phyloP scores from a whole-genome alignment of 1,140 invertebrate species.

The Diuraphis noxia region DNA sequence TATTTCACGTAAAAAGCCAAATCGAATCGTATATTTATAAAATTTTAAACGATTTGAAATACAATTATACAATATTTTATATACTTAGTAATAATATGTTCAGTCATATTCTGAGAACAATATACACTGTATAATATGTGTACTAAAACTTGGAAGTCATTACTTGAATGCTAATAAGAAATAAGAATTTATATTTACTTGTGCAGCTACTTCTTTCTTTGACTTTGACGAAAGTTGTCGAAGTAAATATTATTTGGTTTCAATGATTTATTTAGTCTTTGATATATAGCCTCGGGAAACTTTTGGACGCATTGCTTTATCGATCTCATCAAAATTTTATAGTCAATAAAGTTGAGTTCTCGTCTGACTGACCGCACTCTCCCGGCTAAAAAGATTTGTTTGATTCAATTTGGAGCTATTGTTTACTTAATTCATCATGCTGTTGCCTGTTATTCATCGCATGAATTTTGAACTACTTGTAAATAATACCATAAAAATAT shows the following conservation, averaged over 20 bases:
- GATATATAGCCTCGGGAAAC: background rate
- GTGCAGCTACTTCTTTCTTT: background rate
- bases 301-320: background rate
- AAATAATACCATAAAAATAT: background rate
- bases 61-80: background rate
- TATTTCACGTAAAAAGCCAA: background rate
- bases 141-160: background rate
- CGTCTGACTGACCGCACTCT: background rate
- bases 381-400: background rate
- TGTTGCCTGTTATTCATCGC: background rate
- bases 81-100: background rate
- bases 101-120: background rate
- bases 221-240: background rate
- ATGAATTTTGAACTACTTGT: background rate
- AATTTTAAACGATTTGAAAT: background rate
- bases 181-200: conserved; percentile 24
- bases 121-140: background rate
- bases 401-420: background rate
- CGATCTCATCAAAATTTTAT: conserved; percentile 23
- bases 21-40: too few species aligned
- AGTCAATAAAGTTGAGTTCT: background rate
- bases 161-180: conserved; percentile 19
- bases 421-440: background rate
- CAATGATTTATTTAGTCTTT: conserved; percentile 32
- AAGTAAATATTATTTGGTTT: background rate